These are phyloP conservation scores for Lobophora halterata DNA, from an alignment of 2,888 invertebrate species.

Conservation along the genomic window DNA sequence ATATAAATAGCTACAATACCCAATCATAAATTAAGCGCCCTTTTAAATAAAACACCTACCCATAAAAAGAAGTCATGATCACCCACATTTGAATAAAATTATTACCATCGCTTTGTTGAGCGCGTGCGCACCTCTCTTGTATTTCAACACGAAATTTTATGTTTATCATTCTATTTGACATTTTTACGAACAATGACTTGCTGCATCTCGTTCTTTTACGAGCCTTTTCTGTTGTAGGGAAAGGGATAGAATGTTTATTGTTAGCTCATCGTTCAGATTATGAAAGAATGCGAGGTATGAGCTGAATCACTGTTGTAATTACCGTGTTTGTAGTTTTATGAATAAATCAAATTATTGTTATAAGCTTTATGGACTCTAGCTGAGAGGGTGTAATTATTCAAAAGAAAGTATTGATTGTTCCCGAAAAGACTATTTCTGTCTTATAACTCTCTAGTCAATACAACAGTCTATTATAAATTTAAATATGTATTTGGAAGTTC, in stretches of 20 bases:
- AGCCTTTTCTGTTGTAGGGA: conserved; percentile 39
- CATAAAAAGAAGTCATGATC: conserved; percentile 47
- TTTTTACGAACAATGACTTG: conserved; percentile 71
- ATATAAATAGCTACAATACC: conserved; percentile 43
- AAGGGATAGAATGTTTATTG: conserved; percentile 57
- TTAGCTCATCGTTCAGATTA: conserved; percentile 54
- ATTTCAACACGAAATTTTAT: conserved; percentile 74
- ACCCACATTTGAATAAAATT: conserved; percentile 64
- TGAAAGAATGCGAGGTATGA: conserved; percentile 58
- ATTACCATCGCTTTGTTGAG: conserved; percentile 56
- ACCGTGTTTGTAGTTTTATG: conserved; percentile 44
- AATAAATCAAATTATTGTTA: conserved; percentile 18
- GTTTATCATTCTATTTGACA: conserved; percentile 79
- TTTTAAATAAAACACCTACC: conserved; percentile 46
- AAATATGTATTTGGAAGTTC: too few relatives aligned
- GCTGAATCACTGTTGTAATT: conserved; percentile 73
- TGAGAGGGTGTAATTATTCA: too few relatives aligned
- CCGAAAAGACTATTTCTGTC: too few relatives aligned
- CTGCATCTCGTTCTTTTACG: conserved; percentile 49
- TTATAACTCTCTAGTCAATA: too few relatives aligned
- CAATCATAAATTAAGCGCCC: conserved; percentile 47
- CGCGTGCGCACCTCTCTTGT: conserved; percentile 56
- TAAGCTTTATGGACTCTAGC: conserved; percentile 8
- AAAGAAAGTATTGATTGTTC: too few relatives aligned
- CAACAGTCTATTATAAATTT: too few relatives aligned